Percentiles rank a stretch among this genome's conserved stretches.
These are phyloP conservation scores for Drosophila parvula DNA, from an alignment of 1,140 invertebrate genomes.

Conservation along the genomic window DNA sequence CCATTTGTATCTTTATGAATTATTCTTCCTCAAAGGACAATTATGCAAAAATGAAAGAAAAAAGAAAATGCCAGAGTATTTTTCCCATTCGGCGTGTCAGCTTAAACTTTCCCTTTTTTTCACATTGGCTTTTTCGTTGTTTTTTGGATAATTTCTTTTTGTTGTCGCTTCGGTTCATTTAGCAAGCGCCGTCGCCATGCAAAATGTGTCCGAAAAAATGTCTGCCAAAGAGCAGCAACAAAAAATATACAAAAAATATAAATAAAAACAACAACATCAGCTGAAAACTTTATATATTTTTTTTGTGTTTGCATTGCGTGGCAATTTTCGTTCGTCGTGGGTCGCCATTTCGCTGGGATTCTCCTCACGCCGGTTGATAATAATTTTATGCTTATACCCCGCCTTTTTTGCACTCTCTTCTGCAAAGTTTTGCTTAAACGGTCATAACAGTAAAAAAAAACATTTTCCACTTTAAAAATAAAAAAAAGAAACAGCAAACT, in stretches of 20 bases:
- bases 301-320: constrained; percentile 57
- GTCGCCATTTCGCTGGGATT: constrained; percentile 38
- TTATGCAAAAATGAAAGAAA: constrained; percentile 1
- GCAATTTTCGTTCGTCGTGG: constrained; percentile 38
- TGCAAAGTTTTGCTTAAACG: constrained; percentile 77
- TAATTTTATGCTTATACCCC: constrained; percentile 69
- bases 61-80: constrained; percentile 20
- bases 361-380: constrained; percentile 68
- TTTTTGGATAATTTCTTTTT: constrained; percentile 53
- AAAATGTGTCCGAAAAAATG: constrained; percentile 71
- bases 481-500: constrained; percentile 20
- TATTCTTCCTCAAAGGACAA: background rate
- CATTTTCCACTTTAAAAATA: constrained; percentile 48
- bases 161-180: constrained; percentile 71
- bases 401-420: constrained; percentile 47
- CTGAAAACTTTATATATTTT: constrained; percentile 67
- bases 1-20: no score
- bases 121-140: constrained; percentile 9
- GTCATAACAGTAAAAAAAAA: constrained; percentile 73
- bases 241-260: constrained; percentile 34
- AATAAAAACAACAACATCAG: constrained; percentile 13
- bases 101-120: constrained; percentile 26
- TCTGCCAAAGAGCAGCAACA: constrained; percentile 45
- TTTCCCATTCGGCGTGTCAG: background rate
- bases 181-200: constrained; percentile 67